phyloP scores from a whole-genome alignment of 2,113 vertebrate species.

The Nerophis ophidion region DNA sequence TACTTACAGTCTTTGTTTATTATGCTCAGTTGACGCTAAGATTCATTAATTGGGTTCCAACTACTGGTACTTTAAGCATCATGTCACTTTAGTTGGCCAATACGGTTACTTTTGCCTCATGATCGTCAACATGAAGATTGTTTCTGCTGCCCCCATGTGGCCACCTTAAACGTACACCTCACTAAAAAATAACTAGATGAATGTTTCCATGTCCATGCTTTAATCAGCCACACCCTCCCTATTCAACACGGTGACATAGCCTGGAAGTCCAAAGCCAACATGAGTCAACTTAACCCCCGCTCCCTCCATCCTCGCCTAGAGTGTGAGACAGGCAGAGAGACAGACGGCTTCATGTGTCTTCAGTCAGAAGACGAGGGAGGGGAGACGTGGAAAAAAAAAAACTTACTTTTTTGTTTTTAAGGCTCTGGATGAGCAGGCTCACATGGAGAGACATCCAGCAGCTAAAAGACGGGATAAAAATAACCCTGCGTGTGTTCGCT shows the following conservation, averaged over 20 bases:
- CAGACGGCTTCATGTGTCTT: constrained; percentile 12
- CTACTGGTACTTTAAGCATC: too few species aligned
- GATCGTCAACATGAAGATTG: background rate
- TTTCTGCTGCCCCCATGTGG: constrained; percentile 5
- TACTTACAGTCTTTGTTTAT: too few species aligned
- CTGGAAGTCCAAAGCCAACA: too few species aligned
- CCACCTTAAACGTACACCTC: background rate
- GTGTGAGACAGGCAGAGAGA: constrained; percentile 38
- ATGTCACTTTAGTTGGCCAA: too few species aligned
- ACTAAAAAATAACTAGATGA: background rate
- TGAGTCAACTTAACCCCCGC: background rate
- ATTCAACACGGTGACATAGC: background rate
- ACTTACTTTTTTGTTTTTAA: constrained; percentile 23
- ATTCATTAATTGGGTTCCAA: too few species aligned
- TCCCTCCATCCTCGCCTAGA: constrained; percentile 6
- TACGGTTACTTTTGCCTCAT: background rate
- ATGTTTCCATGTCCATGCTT: background rate
- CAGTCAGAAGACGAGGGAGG: constrained; percentile 29
- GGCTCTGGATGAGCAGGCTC: constrained; percentile 80
- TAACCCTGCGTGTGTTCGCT: constrained; percentile 13
- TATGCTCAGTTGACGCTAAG: too few species aligned
- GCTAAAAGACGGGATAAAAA: constrained; percentile 27
- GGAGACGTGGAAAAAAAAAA: constrained; percentile 35
- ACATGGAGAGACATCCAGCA: constrained; percentile 70
- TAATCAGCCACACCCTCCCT: background rate